These are phyloP conservation scores for Quadroppia sp. DNA, from an alignment of 2,888 invertebrate genomes.

Conservation along the genomic window DNA sequence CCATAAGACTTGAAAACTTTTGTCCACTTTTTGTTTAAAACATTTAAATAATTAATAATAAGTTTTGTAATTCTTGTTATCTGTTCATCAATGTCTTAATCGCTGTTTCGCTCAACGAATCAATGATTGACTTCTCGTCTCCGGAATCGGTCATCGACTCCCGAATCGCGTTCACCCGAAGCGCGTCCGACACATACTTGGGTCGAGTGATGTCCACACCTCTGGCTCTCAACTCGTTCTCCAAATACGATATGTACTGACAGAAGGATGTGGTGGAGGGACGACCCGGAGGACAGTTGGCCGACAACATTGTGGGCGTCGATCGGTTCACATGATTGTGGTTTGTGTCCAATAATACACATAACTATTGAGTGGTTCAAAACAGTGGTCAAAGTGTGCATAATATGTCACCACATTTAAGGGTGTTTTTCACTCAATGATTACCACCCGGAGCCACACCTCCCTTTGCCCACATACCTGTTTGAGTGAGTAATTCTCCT, in stretches of 20 bases:
- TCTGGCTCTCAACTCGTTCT: constrained; percentile 34
- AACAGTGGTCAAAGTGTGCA: too few species aligned
- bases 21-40: too few species aligned
- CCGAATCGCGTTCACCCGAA: constrained; percentile 33
- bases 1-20: too few species aligned
- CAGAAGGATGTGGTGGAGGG: constrained; percentile 30
- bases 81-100: constrained; percentile 40
- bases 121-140: constrained; percentile 36
- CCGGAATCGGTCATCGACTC: constrained; percentile 16
- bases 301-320: background rate
- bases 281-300: background rate
- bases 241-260: constrained; percentile 39
- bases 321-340: background rate
- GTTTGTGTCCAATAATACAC: constrained; percentile 33
- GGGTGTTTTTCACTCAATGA: too few species aligned
- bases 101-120: constrained; percentile 38
- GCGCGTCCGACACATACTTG: constrained; percentile 34
- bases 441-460: too few species aligned
- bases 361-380: constrained; percentile 9
- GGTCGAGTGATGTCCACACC: constrained; percentile 34
- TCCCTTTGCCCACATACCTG: constrained; percentile 35
- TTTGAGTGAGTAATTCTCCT: constrained; percentile 43
- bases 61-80: too few species aligned
- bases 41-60: too few species aligned
- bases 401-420: too few species aligned